Percentiles rank a stretch among this genome's conserved stretches.
phyloP scores from a whole-genome alignment of 1,140 invertebrate species.

The Drosophila busckii region DNA sequence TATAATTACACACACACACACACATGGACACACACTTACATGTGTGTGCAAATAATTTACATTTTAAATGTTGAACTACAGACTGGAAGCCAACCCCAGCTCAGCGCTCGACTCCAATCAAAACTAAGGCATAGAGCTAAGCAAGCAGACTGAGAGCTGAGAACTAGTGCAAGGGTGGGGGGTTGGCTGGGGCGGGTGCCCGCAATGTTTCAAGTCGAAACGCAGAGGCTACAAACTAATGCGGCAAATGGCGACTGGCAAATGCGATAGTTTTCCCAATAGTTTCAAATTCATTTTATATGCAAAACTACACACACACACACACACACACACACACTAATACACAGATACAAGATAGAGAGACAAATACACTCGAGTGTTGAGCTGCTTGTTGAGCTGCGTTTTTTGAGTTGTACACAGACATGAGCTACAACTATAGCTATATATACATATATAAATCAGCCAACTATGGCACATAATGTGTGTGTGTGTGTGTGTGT shows the following conservation, averaged over 20 bases:
- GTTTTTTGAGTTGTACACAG: slow-evolving; percentile 48
- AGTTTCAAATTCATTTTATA: slow-evolving; percentile 72
- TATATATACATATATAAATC: slow-evolving; percentile 33
- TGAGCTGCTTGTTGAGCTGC: slow-evolving; percentile 48
- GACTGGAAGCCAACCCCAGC: too few species aligned
- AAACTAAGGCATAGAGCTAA: too few species aligned
- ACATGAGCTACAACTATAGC: slow-evolving; percentile 18
- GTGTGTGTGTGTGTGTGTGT: slow-evolving; percentile 9
- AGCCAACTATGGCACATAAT: slow-evolving; percentile 28
- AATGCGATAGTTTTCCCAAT: slow-evolving; percentile 62
- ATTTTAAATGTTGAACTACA: too few species aligned
- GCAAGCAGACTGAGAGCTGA: too few species aligned
- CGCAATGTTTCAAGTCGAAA: slow-evolving; percentile 43
- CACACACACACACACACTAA: slow-evolving; percentile 5
- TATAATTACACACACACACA: too few species aligned
- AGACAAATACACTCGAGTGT: slow-evolving; percentile 3
- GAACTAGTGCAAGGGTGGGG: neutral
- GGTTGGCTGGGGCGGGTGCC: neutral
- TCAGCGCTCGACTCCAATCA: too few species aligned
- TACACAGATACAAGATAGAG: neutral
- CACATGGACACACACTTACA: too few species aligned
- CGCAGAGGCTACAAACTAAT: slow-evolving; percentile 39
- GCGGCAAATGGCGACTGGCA: slow-evolving; percentile 36
- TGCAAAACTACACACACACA: slow-evolving; percentile 41
- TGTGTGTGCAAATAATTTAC: too few species aligned